phyloP scores from a whole-genome alignment of 2,888 invertebrate species.

The Lepidocyrtoides sp. region DNA sequence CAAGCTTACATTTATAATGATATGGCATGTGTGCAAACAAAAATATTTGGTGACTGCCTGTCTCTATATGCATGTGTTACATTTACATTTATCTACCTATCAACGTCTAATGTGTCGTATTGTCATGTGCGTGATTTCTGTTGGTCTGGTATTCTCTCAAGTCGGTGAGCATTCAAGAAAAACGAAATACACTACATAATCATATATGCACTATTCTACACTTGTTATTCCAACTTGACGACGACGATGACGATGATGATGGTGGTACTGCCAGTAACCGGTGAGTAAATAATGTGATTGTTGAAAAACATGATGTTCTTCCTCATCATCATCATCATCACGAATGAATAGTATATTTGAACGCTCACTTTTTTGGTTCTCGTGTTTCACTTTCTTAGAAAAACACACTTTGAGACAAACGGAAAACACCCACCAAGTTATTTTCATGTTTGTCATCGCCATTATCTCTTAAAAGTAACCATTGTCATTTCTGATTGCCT shows the following conservation, averaged over 20 bases:
- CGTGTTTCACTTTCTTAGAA: neutral
- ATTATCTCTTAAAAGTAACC: conserved; percentile 21
- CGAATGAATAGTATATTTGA: neutral
- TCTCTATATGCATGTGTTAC: conserved; percentile 40
- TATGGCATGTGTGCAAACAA: neutral
- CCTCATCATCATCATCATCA: neutral
- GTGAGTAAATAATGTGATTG: conserved; percentile 63
- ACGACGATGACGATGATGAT: conserved; percentile 10
- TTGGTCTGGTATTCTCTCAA: conserved; percentile 36
- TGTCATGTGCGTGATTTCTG: conserved; percentile 55
- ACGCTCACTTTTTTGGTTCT: neutral
- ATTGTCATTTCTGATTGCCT: conserved; percentile 7
- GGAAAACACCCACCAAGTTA: neutral
- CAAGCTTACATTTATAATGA: neutral
- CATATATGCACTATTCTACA: neutral
- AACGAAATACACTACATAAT: neutral
- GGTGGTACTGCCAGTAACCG: conserved; percentile 51
- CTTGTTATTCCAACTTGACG: neutral
- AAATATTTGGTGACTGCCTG: neutral
- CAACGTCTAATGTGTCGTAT: neutral
- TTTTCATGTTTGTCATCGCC: conserved; percentile 41
- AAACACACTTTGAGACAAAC: neutral
- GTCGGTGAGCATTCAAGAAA: neutral
- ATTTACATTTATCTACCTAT: neutral
- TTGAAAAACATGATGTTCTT: conserved; percentile 55